A percentile compares a stretch with the other conserved stretches of the same genome.
Evolutionary conservation across 1,140 invertebrate species (phyloP).

Genomic region (Diorhabda carinulata): DNA sequence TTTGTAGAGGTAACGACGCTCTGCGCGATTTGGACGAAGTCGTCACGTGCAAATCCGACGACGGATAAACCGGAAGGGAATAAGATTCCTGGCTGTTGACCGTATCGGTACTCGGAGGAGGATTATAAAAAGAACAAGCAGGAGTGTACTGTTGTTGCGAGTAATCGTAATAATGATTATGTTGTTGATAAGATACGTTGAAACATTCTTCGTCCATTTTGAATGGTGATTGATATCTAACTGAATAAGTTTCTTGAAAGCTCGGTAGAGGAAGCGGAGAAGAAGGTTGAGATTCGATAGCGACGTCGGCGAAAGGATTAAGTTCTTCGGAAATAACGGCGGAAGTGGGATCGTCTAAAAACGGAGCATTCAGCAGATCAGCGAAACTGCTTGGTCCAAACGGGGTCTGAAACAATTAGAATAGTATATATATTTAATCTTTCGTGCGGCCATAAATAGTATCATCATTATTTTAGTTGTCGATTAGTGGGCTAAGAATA

Average conservation of each 20-base stretch:
- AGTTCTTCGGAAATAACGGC: constrained; percentile 43
- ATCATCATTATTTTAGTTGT: background rate
- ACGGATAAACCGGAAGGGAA: constrained; percentile 57
- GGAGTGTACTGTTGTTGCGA: constrained; percentile 54
- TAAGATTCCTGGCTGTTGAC: constrained; percentile 56
- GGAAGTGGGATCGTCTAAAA: constrained; percentile 50
- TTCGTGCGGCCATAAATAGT: background rate
- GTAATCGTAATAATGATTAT: constrained; percentile 57
- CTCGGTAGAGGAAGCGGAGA: constrained; percentile 66
- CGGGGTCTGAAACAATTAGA: constrained; percentile 52
- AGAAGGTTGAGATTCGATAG: constrained; percentile 40
- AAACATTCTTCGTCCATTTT: constrained; percentile 78
- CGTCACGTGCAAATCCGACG: constrained; percentile 55
- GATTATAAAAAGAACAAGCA: constrained; percentile 53
- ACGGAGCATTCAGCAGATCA: constrained; percentile 59
- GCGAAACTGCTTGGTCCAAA: constrained; percentile 63
- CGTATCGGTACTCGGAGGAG: constrained; percentile 53
- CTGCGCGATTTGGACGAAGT: constrained; percentile 62
- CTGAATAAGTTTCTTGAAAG: constrained; percentile 82
- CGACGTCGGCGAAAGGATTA: constrained; percentile 45
- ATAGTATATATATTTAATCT: background rate
- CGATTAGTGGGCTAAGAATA: background rate
- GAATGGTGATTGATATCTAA: constrained; percentile 61
- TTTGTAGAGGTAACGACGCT: constrained; percentile 68
- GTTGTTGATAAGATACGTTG: constrained; percentile 55